phyloP scores from a whole-genome alignment of 2,888 invertebrate genomes.

The Lutraria lutraria region DNA sequence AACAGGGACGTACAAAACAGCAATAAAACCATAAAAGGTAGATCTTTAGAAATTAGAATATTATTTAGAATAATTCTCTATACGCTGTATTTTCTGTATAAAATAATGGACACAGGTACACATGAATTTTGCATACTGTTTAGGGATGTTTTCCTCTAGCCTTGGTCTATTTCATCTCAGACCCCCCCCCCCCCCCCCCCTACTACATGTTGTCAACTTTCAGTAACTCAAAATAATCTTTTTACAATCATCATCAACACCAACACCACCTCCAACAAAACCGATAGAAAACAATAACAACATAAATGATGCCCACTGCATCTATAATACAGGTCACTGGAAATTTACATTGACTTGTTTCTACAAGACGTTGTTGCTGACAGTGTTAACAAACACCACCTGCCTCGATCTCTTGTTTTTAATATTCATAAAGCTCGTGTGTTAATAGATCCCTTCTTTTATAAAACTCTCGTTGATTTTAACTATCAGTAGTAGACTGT shows the following conservation, averaged over 20 bases:
- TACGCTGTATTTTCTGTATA: neutral
- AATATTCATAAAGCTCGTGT: neutral
- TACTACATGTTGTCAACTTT: no score
- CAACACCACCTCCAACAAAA: no score
- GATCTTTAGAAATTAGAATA: no score
- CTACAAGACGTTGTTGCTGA: neutral
- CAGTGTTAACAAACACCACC: neutral
- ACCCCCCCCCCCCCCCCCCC: no score
- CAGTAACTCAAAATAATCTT: no score
- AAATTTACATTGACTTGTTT: no score
- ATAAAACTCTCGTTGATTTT: conserved; percentile 6
- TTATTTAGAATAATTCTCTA: no score
- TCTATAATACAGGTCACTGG: no score
- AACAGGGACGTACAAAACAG: conserved; percentile 87
- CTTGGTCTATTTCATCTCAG: no score
- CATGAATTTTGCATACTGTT: neutral
- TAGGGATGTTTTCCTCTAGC: neutral
- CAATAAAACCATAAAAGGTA: conserved; percentile 79
- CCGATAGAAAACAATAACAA: no score
- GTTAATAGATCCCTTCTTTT: neutral
- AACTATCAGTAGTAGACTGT: conserved; percentile 41
- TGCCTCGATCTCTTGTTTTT: neutral
- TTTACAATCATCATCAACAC: no score
- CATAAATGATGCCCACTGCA: no score
- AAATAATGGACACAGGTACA: neutral